Conservation (phyloP, 2,797 vertebrate genomes). For the Neosilurus mollespiculum region DNA sequence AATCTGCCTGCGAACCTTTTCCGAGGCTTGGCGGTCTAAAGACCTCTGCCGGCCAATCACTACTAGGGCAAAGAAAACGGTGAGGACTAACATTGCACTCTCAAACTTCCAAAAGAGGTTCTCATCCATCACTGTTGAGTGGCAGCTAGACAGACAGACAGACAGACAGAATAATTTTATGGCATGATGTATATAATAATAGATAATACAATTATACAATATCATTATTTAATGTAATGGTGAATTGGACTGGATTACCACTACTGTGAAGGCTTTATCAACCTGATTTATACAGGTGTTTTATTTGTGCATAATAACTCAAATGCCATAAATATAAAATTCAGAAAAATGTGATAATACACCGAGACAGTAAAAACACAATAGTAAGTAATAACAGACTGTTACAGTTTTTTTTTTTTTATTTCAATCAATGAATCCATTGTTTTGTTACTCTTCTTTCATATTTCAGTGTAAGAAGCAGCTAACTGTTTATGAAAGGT, state of each 20-base stretch:
- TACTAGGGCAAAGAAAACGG: conserved; percentile 72
- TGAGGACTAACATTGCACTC: conserved; percentile 74
- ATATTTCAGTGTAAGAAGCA: not conserved
- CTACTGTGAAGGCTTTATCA: not conserved
- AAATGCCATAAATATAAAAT: not conserved
- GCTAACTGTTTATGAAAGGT: not conserved
- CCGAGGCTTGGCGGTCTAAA: conserved; percentile 86
- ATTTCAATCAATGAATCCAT: not conserved
- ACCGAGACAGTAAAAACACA: not conserved
- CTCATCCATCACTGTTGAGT: conserved; percentile 82
- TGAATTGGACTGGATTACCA: not conserved
- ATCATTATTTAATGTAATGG: too few species aligned
- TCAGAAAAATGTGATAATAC: not conserved
- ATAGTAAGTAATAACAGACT: not conserved
- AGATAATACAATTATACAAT: too few species aligned
- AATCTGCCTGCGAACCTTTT: conserved; percentile 92
- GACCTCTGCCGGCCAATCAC: conserved; percentile 82
- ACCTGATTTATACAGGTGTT: not conserved
- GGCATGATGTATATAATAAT: too few species aligned
- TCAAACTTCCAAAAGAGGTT: conserved; percentile 89
- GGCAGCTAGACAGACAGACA: conserved; percentile 75
- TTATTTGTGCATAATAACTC: not conserved
- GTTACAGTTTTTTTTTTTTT: too few species aligned
- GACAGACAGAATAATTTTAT: not conserved
- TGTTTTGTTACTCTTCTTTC: not conserved